Evolutionary conservation across 2,797 vertebrate species (phyloP), one percentile per base, ranked within the genome.

Genomic region (Falco berigora): DNA sequence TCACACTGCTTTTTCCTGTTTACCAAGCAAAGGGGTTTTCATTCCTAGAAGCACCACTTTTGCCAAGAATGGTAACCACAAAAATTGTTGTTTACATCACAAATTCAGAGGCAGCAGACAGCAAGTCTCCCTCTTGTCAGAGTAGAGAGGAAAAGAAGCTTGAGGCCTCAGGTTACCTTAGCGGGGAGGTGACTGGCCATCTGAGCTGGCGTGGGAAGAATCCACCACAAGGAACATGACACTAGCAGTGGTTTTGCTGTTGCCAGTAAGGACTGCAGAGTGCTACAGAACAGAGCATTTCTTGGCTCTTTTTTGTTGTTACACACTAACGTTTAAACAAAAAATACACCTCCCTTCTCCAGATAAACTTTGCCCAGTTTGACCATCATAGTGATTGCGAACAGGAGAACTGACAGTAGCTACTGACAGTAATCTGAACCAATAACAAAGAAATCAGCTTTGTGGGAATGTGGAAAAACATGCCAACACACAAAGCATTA

Each of bases 11-110:
- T 97, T 94, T 97, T 96, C 96, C 88, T 95, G 92, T 75, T 79
- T 96, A 94, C 71, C 82, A 92, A 76, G 94, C 96, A 97, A 75
- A 86, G 38, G 27, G 59, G 47, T 8, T 83, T 96, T 89, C 80
- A 25, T 94, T 96, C 80, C 67, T 96, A 95, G 96, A 95, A 95
- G 27, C 86, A 94, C 25, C 53, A 42, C 73, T 93, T 95, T 93
- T 97, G 95, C 96, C 97, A 97, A 97, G 96, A 97, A 98, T 20
- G 62, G 71, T 67, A 97, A 97, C 97, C 97, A 95, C 96, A 95
- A 84, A 96, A 92, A 90, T n/a, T 81, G 58, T 91, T 91, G 88
- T 90, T 96, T 94, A 82, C 80, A 88, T 95, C 91, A 88, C 78
- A 85, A 77, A 97, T 96, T 79, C 83, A 77, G 92, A 89, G 36